phyloP scores from a whole-genome alignment of 1,140 invertebrate genomes.

The Drosophila leontia region DNA sequence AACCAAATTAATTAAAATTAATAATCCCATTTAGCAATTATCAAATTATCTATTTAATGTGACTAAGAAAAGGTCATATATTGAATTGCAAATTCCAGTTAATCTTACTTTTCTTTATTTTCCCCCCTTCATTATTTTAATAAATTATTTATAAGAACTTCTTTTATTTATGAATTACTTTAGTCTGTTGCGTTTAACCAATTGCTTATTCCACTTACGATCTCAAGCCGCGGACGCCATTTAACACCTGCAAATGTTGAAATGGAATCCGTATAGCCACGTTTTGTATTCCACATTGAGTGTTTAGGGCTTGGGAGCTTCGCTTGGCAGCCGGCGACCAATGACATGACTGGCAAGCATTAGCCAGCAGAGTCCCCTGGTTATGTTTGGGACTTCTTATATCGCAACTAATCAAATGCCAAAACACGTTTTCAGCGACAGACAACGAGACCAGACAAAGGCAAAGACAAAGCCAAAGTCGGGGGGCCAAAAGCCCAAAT shows the following conservation, averaged over 20 bases:
- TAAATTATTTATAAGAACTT: background rate
- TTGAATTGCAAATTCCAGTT: background rate
- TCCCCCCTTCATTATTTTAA: background rate
- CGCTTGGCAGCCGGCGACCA: conserved; percentile 30
- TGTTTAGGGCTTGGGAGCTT: background rate
- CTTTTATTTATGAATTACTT: background rate
- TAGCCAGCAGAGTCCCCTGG: conserved; percentile 12
- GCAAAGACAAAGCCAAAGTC: conserved; percentile 20
- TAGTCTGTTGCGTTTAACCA: background rate
- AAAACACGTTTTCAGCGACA: conserved; percentile 75
- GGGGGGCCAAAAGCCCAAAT: conserved; percentile 19
- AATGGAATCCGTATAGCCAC: conserved; percentile 18
- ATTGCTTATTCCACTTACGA: conserved; percentile 35
- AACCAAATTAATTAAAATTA: too few relatives aligned
- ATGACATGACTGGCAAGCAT: conserved; percentile 41
- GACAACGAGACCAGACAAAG: conserved; percentile 22
- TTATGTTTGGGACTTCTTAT: conserved; percentile 15
- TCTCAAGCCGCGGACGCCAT: conserved; percentile 17
- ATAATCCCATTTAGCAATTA: too few relatives aligned
- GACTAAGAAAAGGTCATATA: too few relatives aligned
- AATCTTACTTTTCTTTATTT: background rate
- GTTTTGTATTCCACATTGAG: conserved; percentile 18
- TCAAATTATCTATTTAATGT: background rate
- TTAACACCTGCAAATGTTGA: conserved; percentile 35
- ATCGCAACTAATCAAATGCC: conserved; percentile 75